phyloP scores from a whole-genome alignment of 2,113 vertebrate species.

The Aphyosemion australe region DNA sequence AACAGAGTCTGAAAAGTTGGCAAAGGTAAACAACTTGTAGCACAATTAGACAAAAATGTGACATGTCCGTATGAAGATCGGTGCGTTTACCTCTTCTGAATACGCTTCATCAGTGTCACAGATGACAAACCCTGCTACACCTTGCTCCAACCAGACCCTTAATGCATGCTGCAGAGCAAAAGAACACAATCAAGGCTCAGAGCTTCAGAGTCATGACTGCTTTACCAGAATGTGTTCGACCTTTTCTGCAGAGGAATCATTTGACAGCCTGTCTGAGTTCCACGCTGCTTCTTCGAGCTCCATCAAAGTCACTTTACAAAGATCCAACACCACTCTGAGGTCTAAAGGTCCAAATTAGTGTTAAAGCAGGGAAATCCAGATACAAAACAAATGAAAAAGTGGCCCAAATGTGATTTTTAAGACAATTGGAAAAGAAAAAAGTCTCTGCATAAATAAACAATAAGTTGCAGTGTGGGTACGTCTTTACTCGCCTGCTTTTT shows the following conservation, averaged over 20 bases:
- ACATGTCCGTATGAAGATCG: neutral
- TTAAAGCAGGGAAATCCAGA: neutral
- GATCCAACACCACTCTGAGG: constrained; percentile 73
- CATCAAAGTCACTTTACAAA: constrained; percentile 64
- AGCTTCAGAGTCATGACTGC: neutral
- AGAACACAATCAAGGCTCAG: neutral
- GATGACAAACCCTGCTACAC: constrained; percentile 75
- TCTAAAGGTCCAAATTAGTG: constrained; percentile 41
- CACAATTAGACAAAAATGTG: neutral
- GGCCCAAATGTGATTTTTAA: too few relatives aligned
- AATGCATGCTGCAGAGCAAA: constrained; percentile 53
- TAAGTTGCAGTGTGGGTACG: too few relatives aligned
- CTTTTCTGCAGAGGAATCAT: constrained; percentile 21
- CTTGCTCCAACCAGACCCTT: constrained; percentile 74
- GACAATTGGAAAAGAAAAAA: too few relatives aligned
- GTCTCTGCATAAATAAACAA: too few relatives aligned
- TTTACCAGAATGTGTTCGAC: constrained; percentile 25
- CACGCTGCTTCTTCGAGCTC: neutral
- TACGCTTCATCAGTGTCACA: constrained; percentile 73
- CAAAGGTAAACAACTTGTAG: neutral
- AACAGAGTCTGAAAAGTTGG: constrained; percentile 64
- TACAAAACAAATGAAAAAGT: neutral
- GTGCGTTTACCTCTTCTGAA: constrained; percentile 65
- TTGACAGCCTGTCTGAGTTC: constrained; percentile 5
- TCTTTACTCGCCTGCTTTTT: constrained; percentile 58